Base-by-base conservation (phyloP, 1,140 invertebrate genomes). In the Chlorops oryzae region DNA sequence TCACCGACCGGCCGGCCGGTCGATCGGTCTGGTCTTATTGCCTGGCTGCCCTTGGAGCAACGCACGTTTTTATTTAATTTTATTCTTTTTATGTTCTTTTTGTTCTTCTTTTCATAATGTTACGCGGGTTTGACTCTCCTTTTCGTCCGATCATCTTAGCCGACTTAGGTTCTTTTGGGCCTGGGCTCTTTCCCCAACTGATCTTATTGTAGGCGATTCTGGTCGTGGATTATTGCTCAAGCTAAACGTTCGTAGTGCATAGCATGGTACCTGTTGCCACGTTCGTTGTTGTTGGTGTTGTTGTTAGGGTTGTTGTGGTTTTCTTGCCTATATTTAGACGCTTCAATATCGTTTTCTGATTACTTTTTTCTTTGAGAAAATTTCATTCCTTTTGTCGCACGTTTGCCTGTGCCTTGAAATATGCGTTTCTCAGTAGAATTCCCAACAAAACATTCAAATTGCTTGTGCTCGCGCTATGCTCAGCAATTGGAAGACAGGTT, bases 1-100 rank as follows among this genome's bases (percentile, higher is more conserved):
- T 28, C 24, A 25, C 25, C 42, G 25, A 18, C 42, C 42, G 28
- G 17, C 12, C 12, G 18, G 17, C 37, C 37, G 18, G 42, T 23
- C 27, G n/a, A 21, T 23, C 42, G n/a, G 28, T 45, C 17, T 4
- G 12, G 13, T 21, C 22, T 18, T 15, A 21, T 21, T 37, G 63
- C 54, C 57, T 59, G 53, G 66, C 55, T 61, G 63, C 63, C 63
- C 63, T 66, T 66, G 63, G 59, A 66, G 59, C 62, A 45, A 52
- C 35, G 51, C 41, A 58, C 46, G 52, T 38, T 7, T 37, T 10
- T 24, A 42, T 15, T 15, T 12, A 4, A 0, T 25, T 12, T 5
- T 2, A n/a, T 13, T n/a, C 5, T 3, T 18, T 47, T 21, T 21
- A 23, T 7, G n/a, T 18, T 22, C 7, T n/a, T 18, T 23, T 13